A percentile compares a stretch with the other conserved stretches of the same genome.
Conservation (phyloP, 2,797 vertebrate genomes). For the Pseudotriccus pelzelni region DNA sequence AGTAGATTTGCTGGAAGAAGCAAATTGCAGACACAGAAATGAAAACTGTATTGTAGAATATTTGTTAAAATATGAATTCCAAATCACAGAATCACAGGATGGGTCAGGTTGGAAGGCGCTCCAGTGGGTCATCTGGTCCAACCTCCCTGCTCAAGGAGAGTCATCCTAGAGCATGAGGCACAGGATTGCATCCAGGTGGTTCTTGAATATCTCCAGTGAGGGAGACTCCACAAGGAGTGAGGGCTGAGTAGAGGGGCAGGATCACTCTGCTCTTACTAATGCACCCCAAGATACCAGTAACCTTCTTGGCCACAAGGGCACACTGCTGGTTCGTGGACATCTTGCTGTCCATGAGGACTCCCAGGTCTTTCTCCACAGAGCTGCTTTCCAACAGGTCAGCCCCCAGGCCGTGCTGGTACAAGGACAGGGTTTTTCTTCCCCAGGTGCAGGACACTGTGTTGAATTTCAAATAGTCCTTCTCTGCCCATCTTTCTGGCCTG, state of each 20-base stretch:
- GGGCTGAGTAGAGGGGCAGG: neutral
- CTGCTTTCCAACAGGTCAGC: neutral
- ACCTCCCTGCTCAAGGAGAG: neutral
- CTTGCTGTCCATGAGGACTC: neutral
- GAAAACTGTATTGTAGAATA: neutral
- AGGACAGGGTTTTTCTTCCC: neutral
- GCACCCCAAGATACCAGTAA: accelerated
- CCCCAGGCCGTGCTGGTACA: neutral
- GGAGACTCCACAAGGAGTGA: neutral
- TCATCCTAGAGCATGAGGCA: neutral
- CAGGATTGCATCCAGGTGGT: neutral
- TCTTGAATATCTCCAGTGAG: neutral
- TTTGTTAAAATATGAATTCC: neutral
- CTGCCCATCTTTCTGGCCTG: neutral
- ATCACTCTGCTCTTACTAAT: neutral
- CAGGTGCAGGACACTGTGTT: neutral
- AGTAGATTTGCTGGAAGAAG: neutral
- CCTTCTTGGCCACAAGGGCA: neutral
- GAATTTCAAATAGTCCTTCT: neutral
- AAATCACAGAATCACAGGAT: neutral
- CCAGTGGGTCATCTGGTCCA: neutral
- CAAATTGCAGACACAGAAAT: neutral
- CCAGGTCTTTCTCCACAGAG: neutral
- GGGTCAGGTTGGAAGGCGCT: neutral
- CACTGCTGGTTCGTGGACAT: neutral